These are phyloP conservation scores for Merodon equestris DNA, from an alignment of 2,888 invertebrate species.

Conservation along the genomic window DNA sequence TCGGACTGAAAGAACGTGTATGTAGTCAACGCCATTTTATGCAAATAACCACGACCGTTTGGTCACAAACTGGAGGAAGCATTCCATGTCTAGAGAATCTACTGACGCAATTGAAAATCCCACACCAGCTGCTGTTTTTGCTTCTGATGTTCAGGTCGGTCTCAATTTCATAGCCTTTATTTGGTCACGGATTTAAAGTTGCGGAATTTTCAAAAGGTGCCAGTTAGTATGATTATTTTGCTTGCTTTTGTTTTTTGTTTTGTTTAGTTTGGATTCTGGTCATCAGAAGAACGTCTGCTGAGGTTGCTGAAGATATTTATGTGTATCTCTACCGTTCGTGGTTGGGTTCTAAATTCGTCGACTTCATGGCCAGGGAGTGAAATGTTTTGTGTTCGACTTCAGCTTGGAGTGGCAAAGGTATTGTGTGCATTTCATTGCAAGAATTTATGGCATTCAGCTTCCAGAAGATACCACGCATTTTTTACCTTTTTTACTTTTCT, in stretches of 20 bases:
- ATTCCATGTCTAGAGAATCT: constrained; percentile 53
- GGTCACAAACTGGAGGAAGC: constrained; percentile 66
- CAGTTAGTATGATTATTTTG: constrained; percentile 67
- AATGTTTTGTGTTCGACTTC: constrained; percentile 60
- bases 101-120: constrained; percentile 53
- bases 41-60: constrained; percentile 65
- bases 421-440: constrained; percentile 58
- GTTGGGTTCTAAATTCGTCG: constrained; percentile 43
- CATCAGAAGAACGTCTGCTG: constrained; percentile 13
- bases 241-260: constrained; percentile 24
- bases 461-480: constrained; percentile 62
- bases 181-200: constrained; percentile 69
- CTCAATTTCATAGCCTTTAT: constrained; percentile 59
- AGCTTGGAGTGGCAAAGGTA: constrained; percentile 45
- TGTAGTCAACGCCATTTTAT: constrained; percentile 65
- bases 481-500: constrained; percentile 25
- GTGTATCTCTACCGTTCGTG: constrained; percentile 9
- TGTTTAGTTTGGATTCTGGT: constrained; percentile 4
- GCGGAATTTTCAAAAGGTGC: constrained; percentile 68
- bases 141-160: constrained; percentile 20
- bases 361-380: constrained; percentile 66
- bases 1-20: constrained; percentile 18
- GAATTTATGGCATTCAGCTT: constrained; percentile 66
- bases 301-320: constrained; percentile 38
- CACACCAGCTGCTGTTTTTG: constrained; percentile 13